Conservation (phyloP, 2,888 invertebrate species). For the Macrophya annulata region DNA sequence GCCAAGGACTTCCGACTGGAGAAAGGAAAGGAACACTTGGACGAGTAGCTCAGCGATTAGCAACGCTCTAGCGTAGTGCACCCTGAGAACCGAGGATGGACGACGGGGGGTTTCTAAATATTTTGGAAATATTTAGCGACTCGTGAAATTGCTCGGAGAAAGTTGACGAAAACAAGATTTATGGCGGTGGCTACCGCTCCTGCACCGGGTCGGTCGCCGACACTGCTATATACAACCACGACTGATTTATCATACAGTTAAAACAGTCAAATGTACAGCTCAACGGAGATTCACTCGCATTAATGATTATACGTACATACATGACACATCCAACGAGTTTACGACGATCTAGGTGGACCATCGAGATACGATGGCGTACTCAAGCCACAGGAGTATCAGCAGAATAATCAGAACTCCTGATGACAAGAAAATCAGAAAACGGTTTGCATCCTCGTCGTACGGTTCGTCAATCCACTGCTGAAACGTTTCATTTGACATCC, state of each 20-base stretch:
- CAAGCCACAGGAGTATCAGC: conserved; percentile 12
- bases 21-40: conserved; percentile 45
- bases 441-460: conserved; percentile 24
- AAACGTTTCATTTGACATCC: conserved; percentile 27
- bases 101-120: conserved; percentile 70
- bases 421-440: neutral
- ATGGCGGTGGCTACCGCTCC: conserved; percentile 62
- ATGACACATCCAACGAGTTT: neutral
- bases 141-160: conserved; percentile 61
- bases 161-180: conserved; percentile 63
- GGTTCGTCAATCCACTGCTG: conserved; percentile 36
- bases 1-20: conserved; percentile 49
- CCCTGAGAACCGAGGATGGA: conserved; percentile 18
- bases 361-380: conserved; percentile 22
- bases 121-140: conserved; percentile 74
- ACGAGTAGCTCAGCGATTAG: conserved; percentile 50
- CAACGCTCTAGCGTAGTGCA: conserved; percentile 15
- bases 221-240: neutral
- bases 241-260: conserved; percentile 29
- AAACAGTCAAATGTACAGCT: neutral
- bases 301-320: neutral
- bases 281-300: neutral
- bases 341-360: conserved; percentile 25
- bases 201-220: conserved; percentile 24
- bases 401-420: conserved; percentile 31